Evolutionary conservation across 2,888 invertebrate genomes (phyloP), one percentile per base, ranked within the genome.

Genomic region (Tuberolachnus salignus): DNA sequence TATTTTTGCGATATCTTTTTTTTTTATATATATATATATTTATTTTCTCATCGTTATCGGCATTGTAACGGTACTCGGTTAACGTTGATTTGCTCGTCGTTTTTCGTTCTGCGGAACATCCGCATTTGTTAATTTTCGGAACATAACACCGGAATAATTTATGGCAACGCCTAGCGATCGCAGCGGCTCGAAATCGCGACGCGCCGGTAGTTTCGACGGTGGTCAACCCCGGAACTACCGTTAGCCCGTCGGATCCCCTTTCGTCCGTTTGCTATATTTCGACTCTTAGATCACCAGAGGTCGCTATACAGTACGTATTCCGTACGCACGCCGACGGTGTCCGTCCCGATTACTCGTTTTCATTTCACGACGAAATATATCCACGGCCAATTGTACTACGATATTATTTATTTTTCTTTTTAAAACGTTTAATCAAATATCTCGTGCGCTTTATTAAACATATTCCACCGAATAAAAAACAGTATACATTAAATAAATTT

Each of bases 141-240:
- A 3, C 26, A 8, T 74, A 66, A 53, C 34, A 14, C 19, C 1
- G 14, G 44, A 16, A 51, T n/a, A 23, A 10, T 55, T 19, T 16
- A n/a, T 9, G 1, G 1, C 14, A 57, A 73, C 73, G 53, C 6
- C 75, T 75, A 75, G 75, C 75, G 75, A 57, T 67, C 34, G 66
- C 26, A 8, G 66, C 19, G 64, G 57, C 21, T 57, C 57, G 49
- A 66, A 26, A 34, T 21, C 3, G 1, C 14, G 4, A n/a, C 11
- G 10, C 19, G 14, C n/a, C n/a, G n/a, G n/a, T n/a, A n/a, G n/a
- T n/a, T n/a, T 11, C 4, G 1, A 46, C 19, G 34, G 75, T 55
- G 57, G 75, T 46, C 19, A 75, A 46, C 16, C 34, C 6, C 4
- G 21, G 53, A 46, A 75, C 75, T 67, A 66, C 23, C 1, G 14